A percentile compares a stretch with the other conserved stretches of the same genome.
phyloP scores from a whole-genome alignment of 2,797 vertebrate species.

The Megaceryle alcyon region DNA sequence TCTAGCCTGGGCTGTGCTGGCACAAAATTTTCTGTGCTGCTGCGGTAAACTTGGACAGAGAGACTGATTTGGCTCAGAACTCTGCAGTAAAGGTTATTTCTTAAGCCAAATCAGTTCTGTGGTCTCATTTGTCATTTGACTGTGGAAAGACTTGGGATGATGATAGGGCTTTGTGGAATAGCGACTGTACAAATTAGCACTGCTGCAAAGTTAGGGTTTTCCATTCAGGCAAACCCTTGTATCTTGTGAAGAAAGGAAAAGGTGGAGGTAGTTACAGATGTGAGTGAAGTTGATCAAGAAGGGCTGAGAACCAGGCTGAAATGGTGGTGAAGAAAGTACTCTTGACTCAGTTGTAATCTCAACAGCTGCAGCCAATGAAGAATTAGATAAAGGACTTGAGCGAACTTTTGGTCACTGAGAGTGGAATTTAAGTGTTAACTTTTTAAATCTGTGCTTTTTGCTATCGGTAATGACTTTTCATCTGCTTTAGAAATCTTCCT shows the following conservation, averaged over 20 bases:
- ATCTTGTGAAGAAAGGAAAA: neutral
- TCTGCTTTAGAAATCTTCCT: slow-evolving; percentile 18
- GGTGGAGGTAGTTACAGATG: neutral
- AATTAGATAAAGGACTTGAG: neutral
- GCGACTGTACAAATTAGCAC: neutral
- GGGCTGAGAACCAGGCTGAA: neutral
- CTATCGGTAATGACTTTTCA: neutral
- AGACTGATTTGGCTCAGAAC: neutral
- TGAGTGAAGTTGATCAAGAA: neutral
- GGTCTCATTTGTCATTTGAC: neutral
- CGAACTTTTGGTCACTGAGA: neutral
- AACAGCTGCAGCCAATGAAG: neutral
- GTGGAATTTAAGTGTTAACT: neutral
- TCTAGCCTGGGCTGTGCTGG: neutral
- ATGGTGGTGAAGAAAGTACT: neutral
- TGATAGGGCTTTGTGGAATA: rapidly evolving
- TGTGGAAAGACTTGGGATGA: neutral
- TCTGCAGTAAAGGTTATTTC: neutral
- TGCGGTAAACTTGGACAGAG: neutral
- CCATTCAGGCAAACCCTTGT: neutral
- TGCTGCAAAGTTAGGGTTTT: neutral
- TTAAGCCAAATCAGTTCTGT: neutral
- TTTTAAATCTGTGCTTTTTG: neutral
- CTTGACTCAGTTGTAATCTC: neutral
- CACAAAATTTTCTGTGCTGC: neutral